These are phyloP conservation scores for Glareola pratincola DNA, from an alignment of 2,113 vertebrate species.

Conservation along the genomic window DNA sequence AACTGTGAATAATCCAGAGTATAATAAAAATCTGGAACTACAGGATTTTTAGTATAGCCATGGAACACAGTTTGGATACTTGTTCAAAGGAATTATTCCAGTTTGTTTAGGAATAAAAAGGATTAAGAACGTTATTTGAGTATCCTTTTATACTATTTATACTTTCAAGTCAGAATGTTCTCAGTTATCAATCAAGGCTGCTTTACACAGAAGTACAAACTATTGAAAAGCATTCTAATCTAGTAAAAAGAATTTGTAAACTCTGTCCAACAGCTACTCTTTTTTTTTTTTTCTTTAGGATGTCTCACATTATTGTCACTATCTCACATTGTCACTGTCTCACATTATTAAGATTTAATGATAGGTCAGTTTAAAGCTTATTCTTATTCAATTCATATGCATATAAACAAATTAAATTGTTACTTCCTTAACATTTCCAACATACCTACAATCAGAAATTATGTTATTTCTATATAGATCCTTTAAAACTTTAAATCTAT, in stretches of 20 bases:
- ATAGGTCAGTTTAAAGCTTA: not conserved
- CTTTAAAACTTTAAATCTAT: not conserved
- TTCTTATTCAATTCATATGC: not conserved
- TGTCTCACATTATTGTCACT: too few relatives aligned
- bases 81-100: not conserved
- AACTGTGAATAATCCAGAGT: not conserved
- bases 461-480: not conserved
- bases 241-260: not conserved
- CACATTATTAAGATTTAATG: not conserved
- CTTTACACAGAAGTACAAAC: not conserved
- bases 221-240: not conserved
- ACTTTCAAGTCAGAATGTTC: not conserved
- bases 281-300: not conserved
- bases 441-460: not conserved
- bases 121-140: not conserved
- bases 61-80: not conserved
- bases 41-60: not conserved
- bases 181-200: not conserved
- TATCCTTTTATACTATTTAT: not conserved
- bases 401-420: not conserved
- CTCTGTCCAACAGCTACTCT: not conserved
- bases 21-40: not conserved
- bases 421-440: not conserved
- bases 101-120: not conserved
- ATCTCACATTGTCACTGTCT: too few relatives aligned